phyloP scores from a whole-genome alignment of 2,113 vertebrate genomes.

The Eubucco bourcierii region DNA sequence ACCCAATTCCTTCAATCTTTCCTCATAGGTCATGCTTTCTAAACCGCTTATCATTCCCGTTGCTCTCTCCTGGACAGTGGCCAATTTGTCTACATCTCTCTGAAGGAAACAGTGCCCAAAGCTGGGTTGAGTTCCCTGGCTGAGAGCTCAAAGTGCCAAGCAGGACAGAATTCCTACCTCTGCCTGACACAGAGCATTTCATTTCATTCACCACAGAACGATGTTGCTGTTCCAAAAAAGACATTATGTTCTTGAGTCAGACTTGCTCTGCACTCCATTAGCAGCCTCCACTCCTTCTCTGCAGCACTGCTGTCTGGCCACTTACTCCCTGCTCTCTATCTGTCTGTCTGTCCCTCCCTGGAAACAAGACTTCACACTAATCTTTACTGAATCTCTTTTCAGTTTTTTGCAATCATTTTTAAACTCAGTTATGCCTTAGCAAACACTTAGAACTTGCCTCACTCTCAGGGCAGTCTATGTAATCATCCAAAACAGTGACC shows the following conservation, averaged over 20 bases:
- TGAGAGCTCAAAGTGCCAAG: neutral
- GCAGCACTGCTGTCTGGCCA: neutral
- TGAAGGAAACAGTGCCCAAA: slow-evolving; percentile 34
- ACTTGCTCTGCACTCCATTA: neutral
- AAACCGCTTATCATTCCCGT: slow-evolving; percentile 60
- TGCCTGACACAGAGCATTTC: neutral
- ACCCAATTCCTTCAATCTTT: slow-evolving; percentile 64
- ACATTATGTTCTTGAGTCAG: neutral
- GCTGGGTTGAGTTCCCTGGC: neutral
- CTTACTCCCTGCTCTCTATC: neutral
- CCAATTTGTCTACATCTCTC: slow-evolving; percentile 36
- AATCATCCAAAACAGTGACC: neutral
- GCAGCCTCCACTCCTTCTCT: neutral
- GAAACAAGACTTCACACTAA: neutral
- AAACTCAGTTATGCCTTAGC: neutral
- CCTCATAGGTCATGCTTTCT: slow-evolving; percentile 69
- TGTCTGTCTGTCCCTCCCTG: neutral
- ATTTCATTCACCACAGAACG: neutral
- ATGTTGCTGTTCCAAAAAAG: neutral
- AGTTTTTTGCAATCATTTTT: neutral
- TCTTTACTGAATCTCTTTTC: neutral
- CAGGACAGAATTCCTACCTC: neutral
- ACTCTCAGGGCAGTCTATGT: neutral
- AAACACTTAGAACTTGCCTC: neutral
- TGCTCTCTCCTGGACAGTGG: slow-evolving; percentile 22